Base-by-base conservation (phyloP, 2,797 vertebrate genomes). In the Vultur gryphus region DNA sequence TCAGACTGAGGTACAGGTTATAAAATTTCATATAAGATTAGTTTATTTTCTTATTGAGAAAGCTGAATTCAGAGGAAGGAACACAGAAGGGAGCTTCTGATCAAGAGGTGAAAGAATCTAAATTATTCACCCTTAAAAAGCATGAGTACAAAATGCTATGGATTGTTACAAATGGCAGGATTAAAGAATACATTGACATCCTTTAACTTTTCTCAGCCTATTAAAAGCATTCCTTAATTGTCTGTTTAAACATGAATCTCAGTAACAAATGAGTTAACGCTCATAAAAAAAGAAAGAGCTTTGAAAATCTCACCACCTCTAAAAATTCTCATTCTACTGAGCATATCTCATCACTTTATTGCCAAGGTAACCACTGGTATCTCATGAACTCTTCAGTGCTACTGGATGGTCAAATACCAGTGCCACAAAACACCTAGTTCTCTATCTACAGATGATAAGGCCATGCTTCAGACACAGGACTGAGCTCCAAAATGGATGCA, bases 191-290 rank as follows among this genome's bases (percentile, higher is more conserved):
- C 43, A 87, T 37, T 75, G 77, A 84, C 64, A 92, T 75, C 25
- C 52, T 93, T 93, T 89, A 95, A 95, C 87, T 87, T 95, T 89
- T 92, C 55, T 92, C 71, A 81, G 67, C 41, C 88, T 89, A 87
- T 87, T 93, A 92, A 92, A 92, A 95, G n/a, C 31, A 51, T 80
- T 88, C 51, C 52, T 89, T 95, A 89, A 87, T 67, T 95, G n/a
- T 76, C 88, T 92, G 64, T 80, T 94, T 96, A 89, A 96, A 92
- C 6, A 62, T 46, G 55, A 87, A 77, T 70, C 78, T 88, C 78
- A 84, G 90, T 89, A 95, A 73, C 86, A 95, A 95, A 94, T 77
- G 86, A 94, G 67, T 87, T 91, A 95, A 93, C 3, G 6, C 16
- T 93, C 49, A 77, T 61, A 87, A 94, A 72, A 93, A 89, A 93